A percentile compares a stretch with the other conserved stretches of the same genome.
Evolutionary conservation across 2,797 vertebrate species (phyloP).

Genomic region (Enteromius fasciolatus): DNA sequence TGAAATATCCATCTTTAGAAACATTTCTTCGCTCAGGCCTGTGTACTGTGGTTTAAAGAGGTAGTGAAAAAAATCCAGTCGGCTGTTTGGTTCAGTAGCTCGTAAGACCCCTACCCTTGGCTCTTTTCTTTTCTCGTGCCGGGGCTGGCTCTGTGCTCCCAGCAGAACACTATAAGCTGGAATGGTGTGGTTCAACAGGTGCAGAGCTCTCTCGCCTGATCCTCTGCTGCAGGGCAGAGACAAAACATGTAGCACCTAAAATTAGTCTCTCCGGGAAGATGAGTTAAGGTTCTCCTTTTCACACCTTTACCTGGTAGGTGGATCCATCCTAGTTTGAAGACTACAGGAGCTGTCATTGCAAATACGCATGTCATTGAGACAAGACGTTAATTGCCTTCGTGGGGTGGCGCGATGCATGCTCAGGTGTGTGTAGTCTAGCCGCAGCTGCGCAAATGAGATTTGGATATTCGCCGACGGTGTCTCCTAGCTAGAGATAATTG

Average conservation of each 20-base stretch:
- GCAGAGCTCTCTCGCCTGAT: slow-evolving; percentile 16
- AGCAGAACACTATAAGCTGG: slow-evolving; percentile 6
- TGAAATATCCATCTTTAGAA: slow-evolving; percentile 14
- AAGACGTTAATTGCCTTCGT: slow-evolving; percentile 80
- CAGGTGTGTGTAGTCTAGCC: slow-evolving; percentile 74
- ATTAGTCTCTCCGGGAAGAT: slow-evolving; percentile 76
- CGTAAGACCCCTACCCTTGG: slow-evolving; percentile 2
- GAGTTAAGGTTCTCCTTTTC: slow-evolving; percentile 37
- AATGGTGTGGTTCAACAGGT: slow-evolving; percentile 38
- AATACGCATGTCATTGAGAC: slow-evolving; percentile 73
- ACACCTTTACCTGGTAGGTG: slow-evolving; percentile 54
- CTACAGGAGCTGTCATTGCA: slow-evolving; percentile 74
- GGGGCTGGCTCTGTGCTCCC: slow-evolving; percentile 4
- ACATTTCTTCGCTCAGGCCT: neutral
- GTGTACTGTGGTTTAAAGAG: slow-evolving; percentile 6
- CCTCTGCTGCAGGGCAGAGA: slow-evolving; percentile 35
- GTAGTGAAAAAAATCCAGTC: slow-evolving; percentile 7
- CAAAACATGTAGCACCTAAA: slow-evolving; percentile 64
- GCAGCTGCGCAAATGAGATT: slow-evolving; percentile 80
- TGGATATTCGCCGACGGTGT: slow-evolving; percentile 74
- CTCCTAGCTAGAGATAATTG: slow-evolving; percentile 79
- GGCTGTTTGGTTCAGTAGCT: slow-evolving; percentile 28
- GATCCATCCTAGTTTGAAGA: slow-evolving; percentile 64
- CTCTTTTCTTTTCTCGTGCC: slow-evolving; percentile 20
- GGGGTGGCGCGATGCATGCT: slow-evolving; percentile 68